Base-by-base conservation (phyloP, 1,140 invertebrate genomes). In the Paracyclopina nana region DNA sequence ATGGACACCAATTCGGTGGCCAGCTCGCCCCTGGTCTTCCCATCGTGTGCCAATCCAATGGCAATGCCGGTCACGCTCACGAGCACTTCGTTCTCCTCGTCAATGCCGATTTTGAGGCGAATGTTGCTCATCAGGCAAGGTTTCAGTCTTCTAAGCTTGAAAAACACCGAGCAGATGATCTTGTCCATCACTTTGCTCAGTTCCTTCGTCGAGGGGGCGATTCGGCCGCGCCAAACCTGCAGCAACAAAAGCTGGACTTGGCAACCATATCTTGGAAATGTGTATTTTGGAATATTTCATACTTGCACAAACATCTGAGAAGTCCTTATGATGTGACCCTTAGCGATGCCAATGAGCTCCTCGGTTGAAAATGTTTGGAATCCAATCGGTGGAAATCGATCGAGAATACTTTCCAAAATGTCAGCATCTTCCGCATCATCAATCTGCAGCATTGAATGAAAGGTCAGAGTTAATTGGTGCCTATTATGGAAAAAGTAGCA, bases 31-130 rank as follows among this genome's bases (percentile, higher is more conserved):
- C 34, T 3, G 34, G 34, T 38, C 20, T 38, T 38, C 9, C 34
- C 34, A 9, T 38, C 34, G 4, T 38, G 34, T 20, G n/a, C 34
- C 9, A 38, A 20, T n/a, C 34, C 34, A 38, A 38, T 38, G 34
- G 34, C 34, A 2, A 20, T 38, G 20, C 34, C 34, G 53, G 78
- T 68, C 11, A 81, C 71, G 44, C 78, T 75, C 31, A 94, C 66
- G 63, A 92, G 87, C 54, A 94, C 77, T 68, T 92, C 85, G 62
- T 94, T 86, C 45, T 78, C 74, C 61, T 87, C 82, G 0, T 82
- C 80, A 53, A 86, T 64, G 57, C 82, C 79, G 4, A 87, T 69
- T 59, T 75, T 70, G 61, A 88, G 85, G 54, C 75, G 72, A 18
- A 90, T 59, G 62, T 81, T 76, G 55, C 76, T 77, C 9, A 90